Evolutionary conservation across 2,888 invertebrate species (phyloP), one percentile per base, ranked within the genome.

Genomic region (Agriotes lineatus): DNA sequence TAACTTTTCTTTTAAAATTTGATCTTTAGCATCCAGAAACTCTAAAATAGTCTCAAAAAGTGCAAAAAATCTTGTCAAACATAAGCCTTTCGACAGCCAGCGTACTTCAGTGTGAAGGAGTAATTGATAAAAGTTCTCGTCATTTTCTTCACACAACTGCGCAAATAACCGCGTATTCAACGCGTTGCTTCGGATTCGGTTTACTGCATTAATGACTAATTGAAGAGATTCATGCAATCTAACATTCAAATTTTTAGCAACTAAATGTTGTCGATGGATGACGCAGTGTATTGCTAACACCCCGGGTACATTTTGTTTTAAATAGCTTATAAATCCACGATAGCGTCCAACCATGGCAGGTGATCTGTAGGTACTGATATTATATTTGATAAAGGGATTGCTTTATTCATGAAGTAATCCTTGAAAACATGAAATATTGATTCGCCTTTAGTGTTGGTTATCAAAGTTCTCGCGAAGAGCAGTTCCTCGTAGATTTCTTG

Each of bases 371-470:
- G 76, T 67, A 75, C 76, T 58, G 78, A 80, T 70, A 78, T 78
- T 70, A 75, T 73, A 71, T 78, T 75, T 76, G 67, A 67, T n/a
- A 76, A 76, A 64, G 74, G 72, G 30, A 73, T 74, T 45, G 68
- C 59, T 67, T 75, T 76, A 70, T 75, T 70, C 20, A 56, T 73
- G 60, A 75, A 76, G 60, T 69, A 74, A 57, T 64, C 59, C 42
- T 67, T 70, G 67, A 73, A 67, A 68, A 72, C 74, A 75, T 76
- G 58, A 74, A 80, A 77, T 74, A 79, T 78, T 76, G 76, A 79
- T 80, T 81, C 77, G 33, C 78, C 77, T 80, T 80, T 80, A 78
- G 80, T 80, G 76, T 80, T 78, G 1, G 79, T 78, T 67, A 60
- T 65, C 76, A 79, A 80, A 78, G 75, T 79, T 79, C 54, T 79